These are phyloP conservation scores for Tyrannus savana DNA, from an alignment of 2,113 vertebrate species.

Conservation along the genomic window DNA sequence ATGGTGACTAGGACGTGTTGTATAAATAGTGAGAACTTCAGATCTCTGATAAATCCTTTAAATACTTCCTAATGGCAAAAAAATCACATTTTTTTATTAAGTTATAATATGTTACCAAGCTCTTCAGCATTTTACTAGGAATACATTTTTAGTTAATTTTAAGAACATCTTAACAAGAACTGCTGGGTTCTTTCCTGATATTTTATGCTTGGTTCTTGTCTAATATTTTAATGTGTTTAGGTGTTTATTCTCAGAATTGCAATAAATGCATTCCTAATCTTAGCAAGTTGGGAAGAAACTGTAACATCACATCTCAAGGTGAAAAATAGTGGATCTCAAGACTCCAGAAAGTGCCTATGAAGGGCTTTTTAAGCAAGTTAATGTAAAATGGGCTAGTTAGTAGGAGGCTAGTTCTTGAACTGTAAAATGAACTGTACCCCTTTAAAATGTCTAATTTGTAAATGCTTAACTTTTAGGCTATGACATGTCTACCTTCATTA, in stretches of 20 bases:
- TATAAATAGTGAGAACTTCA: background rate
- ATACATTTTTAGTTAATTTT: background rate
- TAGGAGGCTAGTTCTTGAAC: background rate
- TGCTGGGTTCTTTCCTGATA: background rate
- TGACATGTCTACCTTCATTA: conserved; percentile 95
- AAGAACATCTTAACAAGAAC: background rate
- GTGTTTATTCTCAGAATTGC: background rate
- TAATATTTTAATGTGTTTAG: background rate
- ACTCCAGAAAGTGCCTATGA: background rate
- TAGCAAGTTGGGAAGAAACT: background rate
- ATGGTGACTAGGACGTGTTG: background rate
- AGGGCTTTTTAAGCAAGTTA: background rate
- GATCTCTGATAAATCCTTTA: background rate
- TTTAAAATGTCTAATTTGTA: background rate
- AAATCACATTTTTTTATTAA: no score
- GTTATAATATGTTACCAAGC: background rate
- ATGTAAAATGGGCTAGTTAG: background rate
- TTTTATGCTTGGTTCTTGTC: background rate
- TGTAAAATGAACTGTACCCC: background rate
- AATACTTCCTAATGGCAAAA: background rate
- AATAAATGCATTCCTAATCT: background rate
- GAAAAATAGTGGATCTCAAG: background rate
- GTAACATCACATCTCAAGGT: background rate
- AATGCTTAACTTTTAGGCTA: conserved; percentile 80
- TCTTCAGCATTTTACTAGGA: background rate